Percentiles rank a stretch among this genome's conserved stretches.
Evolutionary conservation across 2,888 invertebrate genomes (phyloP).

Genomic region (Agrotis ipsilon): DNA sequence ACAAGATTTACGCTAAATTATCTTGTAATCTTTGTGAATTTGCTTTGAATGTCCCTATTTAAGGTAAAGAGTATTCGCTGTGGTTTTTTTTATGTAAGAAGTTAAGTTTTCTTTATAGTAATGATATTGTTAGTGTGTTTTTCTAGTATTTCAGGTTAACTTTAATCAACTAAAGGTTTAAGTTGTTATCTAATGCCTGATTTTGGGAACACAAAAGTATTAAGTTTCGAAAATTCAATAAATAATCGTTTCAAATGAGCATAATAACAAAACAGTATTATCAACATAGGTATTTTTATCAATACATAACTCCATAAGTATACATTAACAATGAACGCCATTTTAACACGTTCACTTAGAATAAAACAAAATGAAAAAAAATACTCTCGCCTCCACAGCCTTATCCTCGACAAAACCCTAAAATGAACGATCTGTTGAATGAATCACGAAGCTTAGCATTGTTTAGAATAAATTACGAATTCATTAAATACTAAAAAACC

Average conservation of each 20-base stretch:
- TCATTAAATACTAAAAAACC: neutral
- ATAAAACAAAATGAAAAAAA: slow-evolving; percentile 2
- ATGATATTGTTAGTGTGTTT: neutral
- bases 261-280: no score
- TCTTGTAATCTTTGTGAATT: slow-evolving; percentile 66
- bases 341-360: neutral
- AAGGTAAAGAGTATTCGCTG: slow-evolving; percentile 32
- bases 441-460: neutral
- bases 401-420: neutral
- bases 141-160: no score
- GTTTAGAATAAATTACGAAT: slow-evolving; percentile 2
- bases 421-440: neutral
- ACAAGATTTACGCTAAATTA: slow-evolving; percentile 67
- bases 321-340: no score
- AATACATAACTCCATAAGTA: no score
- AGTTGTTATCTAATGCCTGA: no score
- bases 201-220: no score
- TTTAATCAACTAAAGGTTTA: no score
- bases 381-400: neutral
- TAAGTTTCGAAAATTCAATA: no score
- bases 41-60: slow-evolving; percentile 59
- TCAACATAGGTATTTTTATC: no score
- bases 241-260: no score
- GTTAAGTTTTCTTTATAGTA: neutral
- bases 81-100: slow-evolving; percentile 14